Percentiles rank a stretch among this genome's conserved stretches.
Evolutionary conservation across 2,888 invertebrate genomes (phyloP).

Genomic region (Luperina nickerlii): DNA sequence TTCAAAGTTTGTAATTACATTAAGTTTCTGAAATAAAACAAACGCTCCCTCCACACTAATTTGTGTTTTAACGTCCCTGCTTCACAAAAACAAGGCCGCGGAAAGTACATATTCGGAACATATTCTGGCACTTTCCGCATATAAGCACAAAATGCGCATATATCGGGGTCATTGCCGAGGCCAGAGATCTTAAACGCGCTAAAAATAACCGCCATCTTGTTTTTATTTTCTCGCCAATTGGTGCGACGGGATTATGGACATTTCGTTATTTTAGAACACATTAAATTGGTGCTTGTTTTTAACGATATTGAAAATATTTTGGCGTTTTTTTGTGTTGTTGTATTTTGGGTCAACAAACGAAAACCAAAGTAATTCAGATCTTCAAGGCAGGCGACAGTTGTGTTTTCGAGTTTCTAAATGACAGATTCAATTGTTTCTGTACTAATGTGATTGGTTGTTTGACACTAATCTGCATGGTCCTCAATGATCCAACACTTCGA

Average conservation of each 20-base stretch:
- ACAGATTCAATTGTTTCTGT: not conserved
- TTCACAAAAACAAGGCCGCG: constrained; percentile 1
- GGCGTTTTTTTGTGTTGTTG: not conserved
- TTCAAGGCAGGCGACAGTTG: not conserved
- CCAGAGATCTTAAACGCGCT: constrained; percentile 55
- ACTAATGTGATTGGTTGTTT: not conserved
- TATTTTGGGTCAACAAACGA: not conserved
- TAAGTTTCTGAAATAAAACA: not conserved
- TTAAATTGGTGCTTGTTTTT: constrained; percentile 17
- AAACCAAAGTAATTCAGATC: not conserved
- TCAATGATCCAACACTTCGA: not conserved
- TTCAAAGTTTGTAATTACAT: not conserved
- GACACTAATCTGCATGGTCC: not conserved
- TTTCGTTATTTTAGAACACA: constrained; percentile 20
- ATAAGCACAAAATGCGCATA: constrained; percentile 1
- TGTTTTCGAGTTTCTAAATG: not conserved
- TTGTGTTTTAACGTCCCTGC: not conserved
- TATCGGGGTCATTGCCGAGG: constrained; percentile 56
- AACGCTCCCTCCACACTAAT: not conserved
- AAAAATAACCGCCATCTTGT: constrained; percentile 76
- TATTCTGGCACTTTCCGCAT: constrained; percentile 27
- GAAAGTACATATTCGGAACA: constrained; percentile 31
- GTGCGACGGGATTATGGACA: not conserved
- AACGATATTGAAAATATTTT: constrained; percentile 25
- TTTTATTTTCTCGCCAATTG: constrained; percentile 54